These are phyloP conservation scores for Rissa tridactyla DNA, from an alignment of 2,113 vertebrate species.

Conservation along the genomic window DNA sequence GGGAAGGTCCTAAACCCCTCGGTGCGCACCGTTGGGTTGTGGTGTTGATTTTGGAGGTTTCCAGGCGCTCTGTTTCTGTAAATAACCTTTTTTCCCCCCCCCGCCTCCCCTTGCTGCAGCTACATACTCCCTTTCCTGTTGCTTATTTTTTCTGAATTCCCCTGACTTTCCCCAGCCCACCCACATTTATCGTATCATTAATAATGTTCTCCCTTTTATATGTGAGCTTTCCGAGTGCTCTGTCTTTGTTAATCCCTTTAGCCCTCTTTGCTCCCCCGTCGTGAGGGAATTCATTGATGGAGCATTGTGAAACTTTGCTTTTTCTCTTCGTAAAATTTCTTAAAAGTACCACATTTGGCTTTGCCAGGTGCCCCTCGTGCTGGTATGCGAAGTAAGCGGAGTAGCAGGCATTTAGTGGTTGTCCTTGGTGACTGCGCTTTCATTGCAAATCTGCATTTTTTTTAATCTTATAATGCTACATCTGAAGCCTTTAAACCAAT, in stretches of 20 bases:
- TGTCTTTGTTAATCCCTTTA: neutral
- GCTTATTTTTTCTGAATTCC: neutral
- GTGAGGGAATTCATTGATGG: neutral
- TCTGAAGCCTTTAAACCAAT: slow-evolving; percentile 37
- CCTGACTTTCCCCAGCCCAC: neutral
- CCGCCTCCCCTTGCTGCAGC: neutral
- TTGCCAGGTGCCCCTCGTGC: neutral
- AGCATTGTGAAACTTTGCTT: neutral
- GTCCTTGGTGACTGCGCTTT: neutral
- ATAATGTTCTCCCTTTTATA: neutral
- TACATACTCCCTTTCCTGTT: neutral
- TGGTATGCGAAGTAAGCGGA: neutral
- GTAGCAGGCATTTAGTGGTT: neutral
- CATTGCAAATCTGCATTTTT: neutral
- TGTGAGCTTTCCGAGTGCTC: neutral
- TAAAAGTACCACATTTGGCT: neutral
- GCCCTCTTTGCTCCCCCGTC: neutral
- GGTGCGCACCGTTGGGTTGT: neutral
- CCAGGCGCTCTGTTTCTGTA: neutral
- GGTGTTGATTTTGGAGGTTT: neutral
- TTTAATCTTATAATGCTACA: neutral
- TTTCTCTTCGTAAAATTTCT: neutral
- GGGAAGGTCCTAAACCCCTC: neutral
- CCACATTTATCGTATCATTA: neutral
- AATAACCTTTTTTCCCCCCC: neutral